Evolutionary conservation across 2,797 vertebrate species (phyloP).

Genomic region (Melopsittacus undulatus): DNA sequence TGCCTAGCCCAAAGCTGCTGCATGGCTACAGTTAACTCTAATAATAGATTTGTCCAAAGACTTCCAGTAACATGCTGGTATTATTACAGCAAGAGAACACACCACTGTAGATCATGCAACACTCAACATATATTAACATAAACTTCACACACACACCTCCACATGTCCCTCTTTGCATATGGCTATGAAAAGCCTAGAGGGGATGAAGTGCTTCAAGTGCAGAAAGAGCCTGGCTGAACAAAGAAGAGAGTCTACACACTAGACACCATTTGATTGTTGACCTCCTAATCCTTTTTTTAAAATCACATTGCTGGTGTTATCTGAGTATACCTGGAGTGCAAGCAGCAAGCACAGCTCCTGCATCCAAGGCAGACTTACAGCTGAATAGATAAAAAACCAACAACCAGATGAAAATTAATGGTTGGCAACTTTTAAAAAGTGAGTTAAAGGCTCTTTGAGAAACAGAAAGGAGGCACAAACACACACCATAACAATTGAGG

Average conservation of each 20-base stretch:
- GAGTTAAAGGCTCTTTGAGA: neutral
- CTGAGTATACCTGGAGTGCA: neutral
- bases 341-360: neutral
- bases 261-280: neutral
- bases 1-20: neutral
- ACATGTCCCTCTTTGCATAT: neutral
- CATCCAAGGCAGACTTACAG: neutral
- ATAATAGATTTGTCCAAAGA: neutral
- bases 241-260: neutral
- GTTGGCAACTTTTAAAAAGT: neutral
- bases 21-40: neutral
- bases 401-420: neutral
- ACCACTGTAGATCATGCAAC: neutral
- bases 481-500: neutral
- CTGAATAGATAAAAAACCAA: neutral
- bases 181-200: neutral
- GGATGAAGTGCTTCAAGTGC: neutral
- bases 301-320: neutral
- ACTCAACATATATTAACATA: neutral
- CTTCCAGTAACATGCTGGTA: neutral
- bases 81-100: neutral
- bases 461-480: neutral
- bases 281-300: neutral
- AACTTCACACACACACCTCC: neutral
- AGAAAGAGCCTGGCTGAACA: neutral